A percentile compares a stretch with the other conserved stretches of the same genome.
Conservation (phyloP, 2,113 vertebrate genomes). For the Accipiter cooperii region DNA sequence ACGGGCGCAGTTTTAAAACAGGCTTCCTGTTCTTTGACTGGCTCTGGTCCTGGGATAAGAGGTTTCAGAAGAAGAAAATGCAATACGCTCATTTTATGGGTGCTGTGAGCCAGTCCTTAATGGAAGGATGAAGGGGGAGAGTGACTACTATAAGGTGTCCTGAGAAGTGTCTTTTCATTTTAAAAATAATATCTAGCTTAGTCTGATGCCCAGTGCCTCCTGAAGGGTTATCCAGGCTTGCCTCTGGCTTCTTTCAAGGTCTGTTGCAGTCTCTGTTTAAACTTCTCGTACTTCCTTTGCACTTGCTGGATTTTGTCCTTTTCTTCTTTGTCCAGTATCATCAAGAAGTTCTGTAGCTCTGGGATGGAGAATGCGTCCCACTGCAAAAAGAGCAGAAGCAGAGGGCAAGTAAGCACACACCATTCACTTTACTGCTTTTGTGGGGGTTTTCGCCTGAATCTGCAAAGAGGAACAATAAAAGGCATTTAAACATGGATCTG, state of each 20-base stretch:
- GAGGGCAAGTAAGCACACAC: not conserved
- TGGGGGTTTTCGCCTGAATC: not conserved
- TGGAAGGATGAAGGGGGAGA: not conserved
- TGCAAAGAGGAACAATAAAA: not conserved
- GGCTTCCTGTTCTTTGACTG: not conserved
- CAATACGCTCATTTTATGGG: not conserved
- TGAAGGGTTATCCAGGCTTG: constrained; percentile 71
- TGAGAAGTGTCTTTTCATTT: constrained; percentile 67
- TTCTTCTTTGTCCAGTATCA: constrained; percentile 91
- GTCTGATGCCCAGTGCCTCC: not conserved
- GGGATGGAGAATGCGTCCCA: constrained; percentile 97
- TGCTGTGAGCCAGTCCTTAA: not conserved
- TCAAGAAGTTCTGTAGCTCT: constrained; percentile 95
- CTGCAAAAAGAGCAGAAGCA: constrained; percentile 63
- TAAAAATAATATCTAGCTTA: constrained; percentile 55
- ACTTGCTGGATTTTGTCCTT: constrained; percentile 86
- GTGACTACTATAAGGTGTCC: constrained; percentile 49
- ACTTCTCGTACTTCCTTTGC: constrained; percentile 79
- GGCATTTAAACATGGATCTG: not conserved
- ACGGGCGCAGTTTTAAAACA: not conserved
- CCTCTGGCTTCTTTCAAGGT: constrained; percentile 76
- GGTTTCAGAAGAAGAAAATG: not conserved
- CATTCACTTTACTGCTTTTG: not conserved
- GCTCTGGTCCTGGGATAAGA: not conserved
- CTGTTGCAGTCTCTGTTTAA: constrained; percentile 82